A percentile compares a stretch with the other conserved stretches of the same genome.
Conservation (phyloP, 2,888 invertebrate genomes). For the Drosophila pseudotalamancana region DNA sequence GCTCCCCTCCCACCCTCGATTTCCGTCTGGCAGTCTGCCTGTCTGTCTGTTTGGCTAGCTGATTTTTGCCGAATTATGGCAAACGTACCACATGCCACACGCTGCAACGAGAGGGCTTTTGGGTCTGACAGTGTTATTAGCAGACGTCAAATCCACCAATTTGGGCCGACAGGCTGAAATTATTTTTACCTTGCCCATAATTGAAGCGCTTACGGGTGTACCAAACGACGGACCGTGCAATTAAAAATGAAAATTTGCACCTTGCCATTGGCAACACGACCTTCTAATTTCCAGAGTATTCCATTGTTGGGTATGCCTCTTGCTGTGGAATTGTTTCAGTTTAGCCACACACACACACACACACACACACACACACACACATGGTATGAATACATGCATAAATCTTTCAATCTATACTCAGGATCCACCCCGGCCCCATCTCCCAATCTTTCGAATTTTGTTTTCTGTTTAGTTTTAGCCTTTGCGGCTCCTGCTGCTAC, state of each 20-base stretch:
- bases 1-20: neutral
- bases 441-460: neutral
- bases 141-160: slow-evolving; percentile 22
- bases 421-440: neutral
- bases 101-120: slow-evolving; percentile 9
- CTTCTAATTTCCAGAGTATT: neutral
- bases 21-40: neutral
- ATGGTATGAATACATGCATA: no score
- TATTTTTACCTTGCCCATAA: slow-evolving; percentile 12
- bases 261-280: neutral
- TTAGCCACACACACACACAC: slow-evolving; percentile 9
- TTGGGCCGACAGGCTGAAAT: slow-evolving; percentile 11
- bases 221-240: neutral
- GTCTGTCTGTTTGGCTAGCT: neutral
- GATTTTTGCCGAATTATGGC: slow-evolving; percentile 23
- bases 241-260: slow-evolving; percentile 4
- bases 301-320: neutral
- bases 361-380: slow-evolving; percentile 18
- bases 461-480: slow-evolving; percentile 11
- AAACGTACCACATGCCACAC: slow-evolving; percentile 18
- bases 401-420: slow-evolving; percentile 22
- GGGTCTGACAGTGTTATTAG: slow-evolving; percentile 41
- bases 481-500: neutral
- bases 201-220: neutral
- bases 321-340: neutral